Evolutionary conservation across 2,888 invertebrate genomes (phyloP), one percentile per base, ranked within the genome.

Genomic region (Andrena haemorrhoa): DNA sequence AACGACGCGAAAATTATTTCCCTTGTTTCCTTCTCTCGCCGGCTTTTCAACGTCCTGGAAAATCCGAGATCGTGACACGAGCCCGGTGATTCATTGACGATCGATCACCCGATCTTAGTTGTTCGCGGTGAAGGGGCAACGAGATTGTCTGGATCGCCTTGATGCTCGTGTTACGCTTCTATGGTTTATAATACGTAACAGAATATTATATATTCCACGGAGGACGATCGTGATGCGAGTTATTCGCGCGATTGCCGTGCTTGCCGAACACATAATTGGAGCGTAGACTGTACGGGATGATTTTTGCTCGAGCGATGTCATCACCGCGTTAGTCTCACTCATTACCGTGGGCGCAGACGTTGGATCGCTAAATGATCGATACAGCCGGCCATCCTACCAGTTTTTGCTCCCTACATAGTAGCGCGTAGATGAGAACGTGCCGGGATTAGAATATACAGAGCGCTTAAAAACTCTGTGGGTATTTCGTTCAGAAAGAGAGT

Each of bases 201-300:
- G 78, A 86, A 84, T 26, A n/a, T n/a, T 12, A n/a, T 80, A n/a
- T 80, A 81, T 66, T 80, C 61, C 63, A 51, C 20, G 41, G 64
- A 58, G 70, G 51, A 69, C 60, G 70, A 61, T 77, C 65, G 53
- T 58, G 20, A 56, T 8, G 58, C 26, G 61, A 66, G 58, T 33
- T 72, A 69, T 79, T 58, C 58, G 41, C 29, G 58, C 73, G 80
- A 84, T 70, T 33, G 56, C 60, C 35, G 61, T 66, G n/a, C 31
- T 76, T 79, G 69, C 71, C 68, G 56, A 63, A 66, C 35, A 31
- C 51, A 51, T 83, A 81, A 86, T 86, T 86, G 84, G 76, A 86
- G 79, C 66, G 76, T 51, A 63, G 79, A 81, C 72, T 68, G 41
- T 35, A 26, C 6, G 56, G 70, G 20, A 49, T 69, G 61, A 83